Evolutionary conservation across 2,888 invertebrate genomes (phyloP).

Genomic region (Spilosoma lubricipeda): DNA sequence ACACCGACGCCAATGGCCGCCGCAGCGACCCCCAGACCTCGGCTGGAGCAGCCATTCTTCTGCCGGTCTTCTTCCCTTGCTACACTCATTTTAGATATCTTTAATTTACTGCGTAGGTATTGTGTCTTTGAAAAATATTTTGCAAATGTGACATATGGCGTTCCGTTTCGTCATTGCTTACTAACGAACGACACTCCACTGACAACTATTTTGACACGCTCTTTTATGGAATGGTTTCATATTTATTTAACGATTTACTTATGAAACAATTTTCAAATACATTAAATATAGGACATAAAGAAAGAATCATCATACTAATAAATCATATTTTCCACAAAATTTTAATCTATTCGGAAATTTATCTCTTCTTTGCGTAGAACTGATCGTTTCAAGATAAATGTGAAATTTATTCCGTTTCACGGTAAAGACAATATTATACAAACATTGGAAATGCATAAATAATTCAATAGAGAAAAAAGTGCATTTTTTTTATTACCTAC

Average conservation of each 20-base stretch:
- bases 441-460: not conserved
- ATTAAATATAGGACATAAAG: not conserved
- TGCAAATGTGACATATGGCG: conserved; percentile 16
- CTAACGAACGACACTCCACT: not conserved
- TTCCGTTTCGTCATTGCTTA: conserved; percentile 2
- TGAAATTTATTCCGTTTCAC: not conserved
- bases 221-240: not conserved
- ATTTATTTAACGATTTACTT: not conserved
- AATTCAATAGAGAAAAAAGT: too few species aligned
- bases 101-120: conserved; percentile 36
- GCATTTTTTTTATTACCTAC: not conserved
- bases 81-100: conserved; percentile 67
- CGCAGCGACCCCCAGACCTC: conserved; percentile 76
- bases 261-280: not conserved
- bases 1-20: conserved; percentile 80
- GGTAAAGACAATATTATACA: not conserved
- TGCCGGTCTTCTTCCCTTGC: conserved; percentile 70
- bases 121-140: conserved; percentile 4
- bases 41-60: conserved; percentile 70
- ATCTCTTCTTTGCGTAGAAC: not conserved
- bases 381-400: not conserved
- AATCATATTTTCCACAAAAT: not conserved
- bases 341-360: not conserved
- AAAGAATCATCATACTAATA: too few species aligned
- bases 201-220: not conserved